Evolutionary conservation across 2,113 vertebrate species (phyloP).

Genomic region (Toxotes chatareus): DNA sequence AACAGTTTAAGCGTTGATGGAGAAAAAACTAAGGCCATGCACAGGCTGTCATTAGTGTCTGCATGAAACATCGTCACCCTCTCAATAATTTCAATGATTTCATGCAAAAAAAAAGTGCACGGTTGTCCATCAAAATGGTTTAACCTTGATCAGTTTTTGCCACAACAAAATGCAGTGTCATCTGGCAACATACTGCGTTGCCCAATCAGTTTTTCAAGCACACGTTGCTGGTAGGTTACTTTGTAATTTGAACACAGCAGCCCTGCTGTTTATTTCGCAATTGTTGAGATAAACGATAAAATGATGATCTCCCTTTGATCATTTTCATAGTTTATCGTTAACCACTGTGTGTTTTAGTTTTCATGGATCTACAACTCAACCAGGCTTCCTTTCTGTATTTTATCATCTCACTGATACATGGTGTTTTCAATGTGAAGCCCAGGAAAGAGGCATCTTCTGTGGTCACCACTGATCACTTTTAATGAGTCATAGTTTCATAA

Average conservation of each 20-base stretch:
- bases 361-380: background rate
- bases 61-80: background rate
- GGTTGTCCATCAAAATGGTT: background rate
- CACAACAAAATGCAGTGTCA: background rate
- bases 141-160: background rate
- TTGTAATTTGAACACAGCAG: background rate
- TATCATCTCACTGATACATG: background rate
- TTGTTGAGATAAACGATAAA: background rate
- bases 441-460: background rate
- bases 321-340: background rate
- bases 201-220: background rate
- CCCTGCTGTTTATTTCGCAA: background rate
- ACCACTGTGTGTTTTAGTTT: background rate
- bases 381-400: background rate
- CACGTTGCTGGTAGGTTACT: background rate
- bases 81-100: background rate
- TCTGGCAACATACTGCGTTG: background rate
- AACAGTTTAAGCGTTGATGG: background rate
- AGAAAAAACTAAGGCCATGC: background rate
- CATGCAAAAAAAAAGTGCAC: background rate
- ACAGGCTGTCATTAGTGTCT: background rate
- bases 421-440: background rate
- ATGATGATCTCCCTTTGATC: background rate
- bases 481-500: background rate
- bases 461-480: background rate